phyloP scores from a whole-genome alignment of 2,888 invertebrate genomes.

The Scaptodrosophila latifasciaeformis region DNA sequence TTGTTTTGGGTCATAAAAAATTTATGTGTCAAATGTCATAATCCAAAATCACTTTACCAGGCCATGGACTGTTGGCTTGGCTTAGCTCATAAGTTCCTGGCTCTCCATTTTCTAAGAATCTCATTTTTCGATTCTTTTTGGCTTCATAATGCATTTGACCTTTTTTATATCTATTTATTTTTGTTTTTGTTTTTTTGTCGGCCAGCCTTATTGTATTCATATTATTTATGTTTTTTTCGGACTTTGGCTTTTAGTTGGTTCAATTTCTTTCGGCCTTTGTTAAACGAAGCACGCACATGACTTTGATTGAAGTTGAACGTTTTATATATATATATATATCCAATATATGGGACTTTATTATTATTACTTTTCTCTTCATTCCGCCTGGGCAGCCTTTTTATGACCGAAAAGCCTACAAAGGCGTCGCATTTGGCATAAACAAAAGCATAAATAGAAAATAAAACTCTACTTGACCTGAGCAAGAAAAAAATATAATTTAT shows the following conservation, averaged over 20 bases:
- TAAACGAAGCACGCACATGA: slow-evolving; percentile 42
- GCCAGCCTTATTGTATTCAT: slow-evolving; percentile 12
- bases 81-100: too few species aligned
- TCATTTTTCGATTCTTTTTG: too few species aligned
- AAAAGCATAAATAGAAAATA: too few species aligned
- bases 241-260: not conserved
- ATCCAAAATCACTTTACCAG: slow-evolving; percentile 31
- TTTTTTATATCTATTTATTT: slow-evolving; percentile 20
- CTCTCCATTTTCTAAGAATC: not conserved
- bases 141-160: slow-evolving; percentile 1
- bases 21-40: slow-evolving; percentile 55
- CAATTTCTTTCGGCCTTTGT: slow-evolving; percentile 26
- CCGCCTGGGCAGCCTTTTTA: too few species aligned
- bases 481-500: slow-evolving; percentile 16
- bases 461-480: too few species aligned
- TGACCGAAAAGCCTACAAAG: too few species aligned
- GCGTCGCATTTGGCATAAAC: too few species aligned
- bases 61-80: slow-evolving; percentile 19
- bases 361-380: too few species aligned
- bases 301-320: slow-evolving; percentile 29
- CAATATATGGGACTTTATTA: too few species aligned
- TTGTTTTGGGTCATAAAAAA: slow-evolving; percentile 35
- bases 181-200: slow-evolving; percentile 15
- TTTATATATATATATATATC: too few species aligned
- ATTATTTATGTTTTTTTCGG: slow-evolving; percentile 44